Evolutionary conservation across 2,888 invertebrate species (phyloP), one percentile per base, ranked within the genome.

Genomic region (Metopia argyrocephala): DNA sequence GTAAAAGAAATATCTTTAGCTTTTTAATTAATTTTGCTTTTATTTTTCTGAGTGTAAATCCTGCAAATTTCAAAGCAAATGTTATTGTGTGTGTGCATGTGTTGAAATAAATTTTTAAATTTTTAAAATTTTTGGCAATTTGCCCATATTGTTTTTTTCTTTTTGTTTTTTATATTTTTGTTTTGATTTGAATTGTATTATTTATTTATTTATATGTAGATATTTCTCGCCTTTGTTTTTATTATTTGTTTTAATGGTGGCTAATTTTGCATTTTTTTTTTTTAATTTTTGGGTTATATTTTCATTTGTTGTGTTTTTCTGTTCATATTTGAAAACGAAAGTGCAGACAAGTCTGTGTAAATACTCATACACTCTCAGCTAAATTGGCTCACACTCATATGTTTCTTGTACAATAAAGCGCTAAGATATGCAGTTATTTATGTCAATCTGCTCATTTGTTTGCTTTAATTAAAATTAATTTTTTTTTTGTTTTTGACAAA

Each of bases 61-160:
- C n/a, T n/a, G n/a, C n/a, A n/a, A n/a, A n/a, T n/a, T n/a, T n/a
- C n/a, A n/a, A n/a, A n/a, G n/a, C n/a, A n/a, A n/a, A n/a, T n/a
- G n/a, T n/a, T n/a, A n/a, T n/a, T n/a, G n/a, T n/a, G n/a, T n/a
- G n/a, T n/a, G n/a, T 45, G 1, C n/a, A 28, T 48, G 54, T 46
- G 61, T 56, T 28, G 21, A 25, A 56, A 7, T 21, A 23, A 27
- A 62, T 50, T 59, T 27, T 50, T 12, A 31, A n/a, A 52, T 76
- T 46, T 57, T 48, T 52, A 54, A 61, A 46, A 61, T 71, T 45
- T 76, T 80, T 80, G 79, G 76, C 79, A 18, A n/a, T 2, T 56
- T 76, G 80, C 73, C 80, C 73, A 73, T 62, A 57, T 52, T 61
- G 61, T 68, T 25, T 61, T 21, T 15, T 76, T 54, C 23, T 31